Percentiles rank a stretch among this genome's conserved stretches.
Conservation (phyloP, 2,797 vertebrate genomes). For the Enteromius treurensis region DNA sequence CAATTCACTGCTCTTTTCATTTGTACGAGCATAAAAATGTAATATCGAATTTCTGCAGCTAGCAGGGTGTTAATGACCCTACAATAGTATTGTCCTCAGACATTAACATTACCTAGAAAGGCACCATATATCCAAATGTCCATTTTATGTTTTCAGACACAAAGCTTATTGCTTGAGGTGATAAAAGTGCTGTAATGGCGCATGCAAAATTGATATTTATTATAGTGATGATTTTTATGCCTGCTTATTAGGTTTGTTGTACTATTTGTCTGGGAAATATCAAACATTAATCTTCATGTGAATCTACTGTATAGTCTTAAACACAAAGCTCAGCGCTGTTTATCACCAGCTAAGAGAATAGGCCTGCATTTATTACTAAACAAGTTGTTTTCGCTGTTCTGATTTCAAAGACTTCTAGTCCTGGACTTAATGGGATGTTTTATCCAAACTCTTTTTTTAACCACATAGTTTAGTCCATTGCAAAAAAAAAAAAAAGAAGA, state of each 20-base stretch:
- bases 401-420: background rate
- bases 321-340: background rate
- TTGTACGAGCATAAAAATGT: constrained; percentile 28
- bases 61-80: constrained; percentile 37
- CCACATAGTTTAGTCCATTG: background rate
- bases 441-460: background rate
- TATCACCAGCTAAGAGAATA: background rate
- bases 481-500: background rate
- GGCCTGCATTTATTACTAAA: background rate
- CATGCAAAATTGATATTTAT: background rate
- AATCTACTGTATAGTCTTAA: background rate
- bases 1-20: constrained; percentile 11
- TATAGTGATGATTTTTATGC: constrained; percentile 1
- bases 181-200: background rate
- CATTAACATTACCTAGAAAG: constrained; percentile 25
- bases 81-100: constrained; percentile 11
- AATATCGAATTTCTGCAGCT: constrained; percentile 40
- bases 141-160: constrained; percentile 9
- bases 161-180: background rate
- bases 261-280: background rate
- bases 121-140: constrained; percentile 5
- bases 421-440: constrained; percentile 11
- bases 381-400: constrained; percentile 3
- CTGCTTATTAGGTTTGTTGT: background rate
- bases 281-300: background rate